Evolutionary conservation across 2,888 invertebrate species (phyloP).

Genomic region (Peribatodes rhomboidaria): DNA sequence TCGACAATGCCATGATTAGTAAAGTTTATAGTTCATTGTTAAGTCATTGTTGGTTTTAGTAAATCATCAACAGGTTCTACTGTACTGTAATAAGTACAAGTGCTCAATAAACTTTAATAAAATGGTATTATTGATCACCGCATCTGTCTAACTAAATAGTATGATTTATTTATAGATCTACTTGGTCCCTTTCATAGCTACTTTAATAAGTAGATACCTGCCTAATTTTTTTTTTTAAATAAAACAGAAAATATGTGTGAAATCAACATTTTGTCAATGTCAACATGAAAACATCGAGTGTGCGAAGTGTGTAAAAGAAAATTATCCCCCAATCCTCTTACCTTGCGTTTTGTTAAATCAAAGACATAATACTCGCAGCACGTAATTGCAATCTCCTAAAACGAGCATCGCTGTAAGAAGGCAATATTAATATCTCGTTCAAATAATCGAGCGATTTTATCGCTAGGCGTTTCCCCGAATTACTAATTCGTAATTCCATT

Average conservation of each 20-base stretch:
- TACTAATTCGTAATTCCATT: slow-evolving; percentile 23
- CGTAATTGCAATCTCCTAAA: slow-evolving; percentile 25
- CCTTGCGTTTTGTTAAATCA: slow-evolving; percentile 21
- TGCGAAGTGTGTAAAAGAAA: background rate
- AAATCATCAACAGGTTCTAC: too few species aligned
- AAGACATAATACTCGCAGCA: slow-evolving; percentile 9
- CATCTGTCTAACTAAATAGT: too few species aligned
- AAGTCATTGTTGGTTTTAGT: too few species aligned
- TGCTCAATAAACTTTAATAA: too few species aligned
- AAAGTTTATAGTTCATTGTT: too few species aligned
- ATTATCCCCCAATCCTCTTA: background rate
- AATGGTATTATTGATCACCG: too few species aligned
- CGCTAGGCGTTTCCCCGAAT: slow-evolving; percentile 9
- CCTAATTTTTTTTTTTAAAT: background rate
- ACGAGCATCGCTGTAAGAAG: slow-evolving; percentile 17
- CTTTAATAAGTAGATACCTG: too few species aligned
- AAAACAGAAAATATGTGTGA: background rate
- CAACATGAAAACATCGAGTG: background rate
- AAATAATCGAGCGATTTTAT: slow-evolving; percentile 27
- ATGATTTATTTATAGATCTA: too few species aligned
- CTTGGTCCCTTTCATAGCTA: too few species aligned
- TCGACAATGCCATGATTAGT: too few species aligned
- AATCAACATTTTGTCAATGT: background rate
- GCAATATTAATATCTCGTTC: slow-evolving; percentile 26
- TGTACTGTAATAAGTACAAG: too few species aligned